These are phyloP conservation scores for Lagenorhynchus albirostris DNA, from an alignment of 2,113 vertebrate genomes.

Conservation along the genomic window DNA sequence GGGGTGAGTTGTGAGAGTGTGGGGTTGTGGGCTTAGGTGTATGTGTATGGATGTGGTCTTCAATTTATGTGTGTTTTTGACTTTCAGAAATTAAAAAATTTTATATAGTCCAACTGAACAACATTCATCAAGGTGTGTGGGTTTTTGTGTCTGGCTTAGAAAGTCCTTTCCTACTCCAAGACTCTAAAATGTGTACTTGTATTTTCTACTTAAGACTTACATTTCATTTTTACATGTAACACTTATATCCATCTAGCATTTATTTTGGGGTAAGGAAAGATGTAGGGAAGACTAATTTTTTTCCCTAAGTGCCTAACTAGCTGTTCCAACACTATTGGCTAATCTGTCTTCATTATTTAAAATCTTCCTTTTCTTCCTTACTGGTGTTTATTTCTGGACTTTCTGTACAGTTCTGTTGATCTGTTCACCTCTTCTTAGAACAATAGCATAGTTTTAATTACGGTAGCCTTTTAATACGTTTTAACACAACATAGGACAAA, in stretches of 20 bases:
- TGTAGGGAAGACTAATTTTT: neutral
- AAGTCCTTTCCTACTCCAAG: neutral
- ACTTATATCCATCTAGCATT: neutral
- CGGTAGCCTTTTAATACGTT: neutral
- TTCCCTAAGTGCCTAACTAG: too few species aligned
- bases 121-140: neutral
- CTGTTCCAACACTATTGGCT: neutral
- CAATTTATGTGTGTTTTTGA: neutral
- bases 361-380: neutral
- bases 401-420: neutral
- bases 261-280: neutral
- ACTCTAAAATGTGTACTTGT: neutral
- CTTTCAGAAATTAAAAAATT: neutral
- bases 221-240: neutral
- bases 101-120: neutral
- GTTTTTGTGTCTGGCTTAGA: neutral
- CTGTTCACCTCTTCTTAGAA: neutral
- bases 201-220: neutral
- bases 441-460: neutral
- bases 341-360: neutral
- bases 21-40: neutral
- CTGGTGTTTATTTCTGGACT: neutral
- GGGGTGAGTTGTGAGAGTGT: neutral
- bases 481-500: neutral
- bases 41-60: neutral